These are phyloP conservation scores for Leucoptera coffeella DNA, from an alignment of 2,888 invertebrate species.

Conservation along the genomic window DNA sequence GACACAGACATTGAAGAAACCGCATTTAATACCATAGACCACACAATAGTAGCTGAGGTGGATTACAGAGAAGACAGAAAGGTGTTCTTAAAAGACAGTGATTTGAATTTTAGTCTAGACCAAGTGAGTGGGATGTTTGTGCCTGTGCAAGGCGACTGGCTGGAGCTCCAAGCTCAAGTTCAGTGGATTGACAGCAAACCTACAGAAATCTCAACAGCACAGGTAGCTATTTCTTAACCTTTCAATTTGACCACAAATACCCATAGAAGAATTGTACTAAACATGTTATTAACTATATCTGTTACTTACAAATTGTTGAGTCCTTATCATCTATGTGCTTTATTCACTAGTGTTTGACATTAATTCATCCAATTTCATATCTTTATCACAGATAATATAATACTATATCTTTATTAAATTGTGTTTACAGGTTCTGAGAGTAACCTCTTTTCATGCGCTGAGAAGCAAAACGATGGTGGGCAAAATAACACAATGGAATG, in stretches of 20 bases:
- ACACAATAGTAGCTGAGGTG: conserved; percentile 28
- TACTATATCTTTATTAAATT: too few species aligned
- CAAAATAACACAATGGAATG: conserved; percentile 31
- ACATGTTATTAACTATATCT: too few species aligned
- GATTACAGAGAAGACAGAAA: conserved; percentile 18
- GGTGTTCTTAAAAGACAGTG: conserved; percentile 43
- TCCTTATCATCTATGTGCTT: too few species aligned
- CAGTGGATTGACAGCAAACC: conserved; percentile 53
- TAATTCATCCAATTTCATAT: too few species aligned
- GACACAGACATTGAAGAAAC: conserved; percentile 18
- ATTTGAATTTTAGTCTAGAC: conserved; percentile 57
- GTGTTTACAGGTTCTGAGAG: conserved; percentile 54
- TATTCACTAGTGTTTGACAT: too few species aligned
- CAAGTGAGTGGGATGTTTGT: conserved; percentile 56
- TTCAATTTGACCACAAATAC: conserved; percentile 1
- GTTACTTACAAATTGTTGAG: too few species aligned
- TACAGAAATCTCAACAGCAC: conserved; percentile 31
- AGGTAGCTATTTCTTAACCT: too few species aligned
- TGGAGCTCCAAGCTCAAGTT: conserved; percentile 57
- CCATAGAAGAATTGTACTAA: too few species aligned
- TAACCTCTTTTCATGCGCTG: conserved; percentile 54
- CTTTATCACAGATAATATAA: too few species aligned
- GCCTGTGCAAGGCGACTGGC: conserved; percentile 64
- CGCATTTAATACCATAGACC: conserved; percentile 20
- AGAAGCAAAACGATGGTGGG: conserved; percentile 50